Evolutionary conservation across 1,140 invertebrate genomes (phyloP).

Genomic region (Octopus sinensis): DNA sequence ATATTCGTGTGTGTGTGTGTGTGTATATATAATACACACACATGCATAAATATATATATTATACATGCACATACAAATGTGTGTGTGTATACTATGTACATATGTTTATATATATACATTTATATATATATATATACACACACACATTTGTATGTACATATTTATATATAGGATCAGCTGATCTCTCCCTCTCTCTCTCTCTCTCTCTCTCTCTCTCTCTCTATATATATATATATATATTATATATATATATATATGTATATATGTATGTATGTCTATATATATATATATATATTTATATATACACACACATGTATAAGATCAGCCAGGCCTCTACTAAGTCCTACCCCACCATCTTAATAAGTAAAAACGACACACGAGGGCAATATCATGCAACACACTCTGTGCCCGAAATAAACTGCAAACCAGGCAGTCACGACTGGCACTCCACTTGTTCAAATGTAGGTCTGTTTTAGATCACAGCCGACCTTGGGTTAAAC

Average conservation of each 20-base stretch:
- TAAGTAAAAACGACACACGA: too few species aligned
- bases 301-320: too few species aligned
- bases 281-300: constrained; percentile 9
- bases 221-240: background rate
- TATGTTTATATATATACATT: background rate
- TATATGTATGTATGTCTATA: background rate
- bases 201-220: too few species aligned
- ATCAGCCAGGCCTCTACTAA: too few species aligned
- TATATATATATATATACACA: background rate
- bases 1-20: background rate
- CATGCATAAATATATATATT: background rate
- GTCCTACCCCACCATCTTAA: too few species aligned
- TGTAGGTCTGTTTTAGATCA: too few species aligned
- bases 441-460: too few species aligned
- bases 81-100: background rate
- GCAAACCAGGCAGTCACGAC: too few species aligned
- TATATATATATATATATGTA: background rate
- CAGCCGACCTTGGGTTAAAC: too few species aligned
- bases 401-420: too few species aligned
- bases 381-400: too few species aligned
- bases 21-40: background rate
- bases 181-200: too few species aligned
- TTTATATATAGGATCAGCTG: background rate
- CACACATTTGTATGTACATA: background rate
- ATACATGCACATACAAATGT: background rate